These are phyloP conservation scores for Octopus sinensis DNA, from an alignment of 1,140 invertebrate genomes.

Conservation along the genomic window DNA sequence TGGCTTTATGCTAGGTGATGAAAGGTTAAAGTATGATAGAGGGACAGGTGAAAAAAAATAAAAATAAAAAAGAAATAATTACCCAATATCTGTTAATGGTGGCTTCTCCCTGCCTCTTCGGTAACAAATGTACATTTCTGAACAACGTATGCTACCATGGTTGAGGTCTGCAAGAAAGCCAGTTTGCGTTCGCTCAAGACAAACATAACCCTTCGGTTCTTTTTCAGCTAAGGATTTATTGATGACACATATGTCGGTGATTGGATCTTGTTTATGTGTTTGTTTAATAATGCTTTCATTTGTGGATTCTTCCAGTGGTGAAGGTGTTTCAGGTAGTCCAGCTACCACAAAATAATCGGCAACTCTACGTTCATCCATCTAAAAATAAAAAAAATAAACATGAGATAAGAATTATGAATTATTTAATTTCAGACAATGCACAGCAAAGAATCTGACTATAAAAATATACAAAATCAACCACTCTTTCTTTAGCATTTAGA, in stretches of 20 bases:
- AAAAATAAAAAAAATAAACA: background rate
- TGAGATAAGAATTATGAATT: background rate
- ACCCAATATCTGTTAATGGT: conserved; percentile 96
- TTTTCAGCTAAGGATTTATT: conserved; percentile 84
- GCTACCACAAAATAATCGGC: conserved; percentile 95
- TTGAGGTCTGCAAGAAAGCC: conserved; percentile 83
- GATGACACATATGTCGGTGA: conserved; percentile 89
- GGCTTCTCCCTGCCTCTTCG: conserved; percentile 88
- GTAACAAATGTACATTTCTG: conserved; percentile 90
- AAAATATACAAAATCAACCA: no score
- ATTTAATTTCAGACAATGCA: no score
- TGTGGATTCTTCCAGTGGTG: conserved; percentile 75
- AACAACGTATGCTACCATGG: conserved; percentile 89
- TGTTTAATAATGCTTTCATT: conserved; percentile 76
- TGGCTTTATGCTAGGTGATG: no score
- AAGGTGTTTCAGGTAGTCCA: conserved; percentile 76
- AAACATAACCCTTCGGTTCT: conserved; percentile 65
- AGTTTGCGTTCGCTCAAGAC: conserved; percentile 82
- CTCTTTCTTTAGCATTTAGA: no score
- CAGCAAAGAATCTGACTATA: no score
- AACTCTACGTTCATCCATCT: conserved; percentile 59
- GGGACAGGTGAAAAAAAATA: background rate
- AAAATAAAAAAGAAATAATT: conserved; percentile 42
- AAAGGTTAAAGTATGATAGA: no score
- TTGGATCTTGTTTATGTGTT: conserved; percentile 73